Evolutionary conservation across 2,797 vertebrate species (phyloP).

Genomic region (Tinamus major): DNA sequence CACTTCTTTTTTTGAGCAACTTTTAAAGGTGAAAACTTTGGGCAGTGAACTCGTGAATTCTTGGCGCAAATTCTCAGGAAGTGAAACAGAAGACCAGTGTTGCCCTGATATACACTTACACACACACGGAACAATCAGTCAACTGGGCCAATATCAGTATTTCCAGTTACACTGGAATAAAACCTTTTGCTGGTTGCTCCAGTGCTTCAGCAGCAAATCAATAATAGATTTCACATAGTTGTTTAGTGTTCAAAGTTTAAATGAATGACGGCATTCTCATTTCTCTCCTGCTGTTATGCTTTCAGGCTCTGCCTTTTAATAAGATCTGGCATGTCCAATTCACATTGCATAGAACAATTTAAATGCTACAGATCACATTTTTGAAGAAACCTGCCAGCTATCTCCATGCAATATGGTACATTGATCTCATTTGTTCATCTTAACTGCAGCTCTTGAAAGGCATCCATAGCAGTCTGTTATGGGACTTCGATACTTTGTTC

Average conservation of each 20-base stretch:
- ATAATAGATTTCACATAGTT: conserved; percentile 21
- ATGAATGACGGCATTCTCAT: neutral
- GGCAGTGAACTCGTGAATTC: neutral
- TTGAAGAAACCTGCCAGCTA: neutral
- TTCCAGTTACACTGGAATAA: conserved; percentile 15
- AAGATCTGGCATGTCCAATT: neutral
- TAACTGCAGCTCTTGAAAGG: neutral
- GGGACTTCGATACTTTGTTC: neutral
- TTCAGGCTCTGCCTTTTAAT: conserved; percentile 33
- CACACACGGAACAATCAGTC: neutral
- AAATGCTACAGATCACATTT: conserved; percentile 18
- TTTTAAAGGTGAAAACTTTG: neutral
- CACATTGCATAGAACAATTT: conserved; percentile 2
- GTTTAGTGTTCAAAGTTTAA: conserved; percentile 25
- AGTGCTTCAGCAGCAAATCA: neutral
- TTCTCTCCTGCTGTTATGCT: conserved; percentile 8
- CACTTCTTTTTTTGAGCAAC: neutral
- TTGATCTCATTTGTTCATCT: neutral
- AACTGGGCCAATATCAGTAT: conserved; percentile 3
- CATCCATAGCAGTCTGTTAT: neutral
- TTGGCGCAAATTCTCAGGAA: neutral
- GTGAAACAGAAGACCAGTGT: neutral
- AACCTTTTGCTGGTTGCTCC: neutral
- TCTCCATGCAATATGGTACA: neutral
- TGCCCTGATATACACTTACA: neutral